phyloP scores from a whole-genome alignment of 2,888 invertebrate species.

The Leucoma salicis region DNA sequence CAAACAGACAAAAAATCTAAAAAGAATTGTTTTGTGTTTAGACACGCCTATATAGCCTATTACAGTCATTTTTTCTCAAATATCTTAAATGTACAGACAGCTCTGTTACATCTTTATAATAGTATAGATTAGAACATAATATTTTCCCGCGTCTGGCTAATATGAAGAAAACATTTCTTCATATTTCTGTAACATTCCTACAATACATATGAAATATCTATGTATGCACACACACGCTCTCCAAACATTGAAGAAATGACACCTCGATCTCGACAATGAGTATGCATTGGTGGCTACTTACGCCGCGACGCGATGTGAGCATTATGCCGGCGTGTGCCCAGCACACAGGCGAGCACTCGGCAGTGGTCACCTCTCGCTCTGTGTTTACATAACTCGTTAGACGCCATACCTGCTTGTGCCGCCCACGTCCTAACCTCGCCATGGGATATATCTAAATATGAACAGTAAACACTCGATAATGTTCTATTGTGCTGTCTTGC shows the following conservation, averaged over 20 bases:
- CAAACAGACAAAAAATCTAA: too few relatives aligned
- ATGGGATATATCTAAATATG: conserved; percentile 59
- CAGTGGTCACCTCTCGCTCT: conserved; percentile 52
- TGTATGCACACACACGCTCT: conserved; percentile 31
- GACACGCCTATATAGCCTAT: too few relatives aligned
- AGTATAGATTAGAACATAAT: too few relatives aligned
- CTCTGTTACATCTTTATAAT: too few relatives aligned
- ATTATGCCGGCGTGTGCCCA: conserved; percentile 46
- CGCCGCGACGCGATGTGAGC: conserved; percentile 48
- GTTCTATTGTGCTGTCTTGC: conserved; percentile 55
- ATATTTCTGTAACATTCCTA: conserved; percentile 11
- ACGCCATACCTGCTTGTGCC: conserved; percentile 51
- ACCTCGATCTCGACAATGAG: conserved; percentile 47
- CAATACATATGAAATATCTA: conserved; percentile 27
- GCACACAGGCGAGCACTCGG: conserved; percentile 42
- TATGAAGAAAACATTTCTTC: neutral
- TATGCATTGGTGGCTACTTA: conserved; percentile 55
- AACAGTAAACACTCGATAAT: conserved; percentile 64
- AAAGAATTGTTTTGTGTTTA: too few relatives aligned
- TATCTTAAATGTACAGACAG: too few relatives aligned
- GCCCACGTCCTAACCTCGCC: conserved; percentile 53
- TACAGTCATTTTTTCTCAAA: too few relatives aligned
- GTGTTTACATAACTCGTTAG: conserved; percentile 78
- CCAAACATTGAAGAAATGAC: conserved; percentile 49
- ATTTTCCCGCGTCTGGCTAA: too few relatives aligned